These are phyloP conservation scores for Hoplostethus mediterraneus DNA, from an alignment of 2,797 vertebrate genomes.

Conservation along the genomic window DNA sequence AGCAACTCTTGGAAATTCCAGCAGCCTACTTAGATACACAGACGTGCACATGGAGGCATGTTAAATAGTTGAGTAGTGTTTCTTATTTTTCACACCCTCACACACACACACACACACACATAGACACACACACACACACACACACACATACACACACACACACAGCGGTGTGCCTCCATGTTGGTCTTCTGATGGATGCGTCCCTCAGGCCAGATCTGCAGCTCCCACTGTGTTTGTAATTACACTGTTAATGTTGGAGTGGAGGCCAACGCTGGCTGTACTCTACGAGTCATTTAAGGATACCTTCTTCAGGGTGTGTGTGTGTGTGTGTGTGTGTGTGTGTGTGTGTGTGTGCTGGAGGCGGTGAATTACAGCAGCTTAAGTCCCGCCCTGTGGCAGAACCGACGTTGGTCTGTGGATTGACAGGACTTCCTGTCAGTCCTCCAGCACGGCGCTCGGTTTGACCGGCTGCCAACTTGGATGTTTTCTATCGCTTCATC, in stretches of 20 bases:
- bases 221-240: slow-evolving; percentile 42
- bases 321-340: slow-evolving; percentile 16
- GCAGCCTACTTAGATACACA: no score
- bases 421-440: no score
- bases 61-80: no score
- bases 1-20: no score
- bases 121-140: not conserved
- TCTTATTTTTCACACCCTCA: no score
- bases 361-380: no score
- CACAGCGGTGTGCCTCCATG: not conserved
- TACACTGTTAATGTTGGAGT: not conserved
- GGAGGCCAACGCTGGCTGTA: slow-evolving; percentile 1
- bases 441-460: not conserved
- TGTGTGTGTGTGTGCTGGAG: slow-evolving; percentile 8
- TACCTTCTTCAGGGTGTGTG: slow-evolving; percentile 1
- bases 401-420: not conserved
- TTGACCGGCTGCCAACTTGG: not conserved
- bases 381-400: no score
- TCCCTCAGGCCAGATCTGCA: slow-evolving; percentile 41
- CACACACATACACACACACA: not conserved
- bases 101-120: not conserved
- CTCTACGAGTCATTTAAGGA: slow-evolving; percentile 54
- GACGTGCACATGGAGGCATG: no score
- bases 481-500: slow-evolving; percentile 10
- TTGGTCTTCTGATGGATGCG: not conserved